Evolutionary conservation across 30 jellyfish, hydroid and myxozoan species (phyloP).

Genomic region (Hydractinia symbiolongicarpus): DNA sequence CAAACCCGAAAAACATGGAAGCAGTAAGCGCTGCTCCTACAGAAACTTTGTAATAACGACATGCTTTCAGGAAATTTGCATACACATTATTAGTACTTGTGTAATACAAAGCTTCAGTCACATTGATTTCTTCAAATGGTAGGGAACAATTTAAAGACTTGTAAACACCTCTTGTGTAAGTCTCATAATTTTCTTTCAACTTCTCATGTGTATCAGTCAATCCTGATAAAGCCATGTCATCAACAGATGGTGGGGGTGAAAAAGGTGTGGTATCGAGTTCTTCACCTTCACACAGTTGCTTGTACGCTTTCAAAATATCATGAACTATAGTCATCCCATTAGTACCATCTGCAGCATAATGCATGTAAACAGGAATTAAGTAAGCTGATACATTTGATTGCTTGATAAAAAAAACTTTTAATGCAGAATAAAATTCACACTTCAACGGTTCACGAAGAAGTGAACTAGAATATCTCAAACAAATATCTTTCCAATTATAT

Average conservation of each 20-base stretch:
- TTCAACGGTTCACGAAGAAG: neutral
- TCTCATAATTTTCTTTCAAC: neutral
- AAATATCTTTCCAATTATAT: neutral
- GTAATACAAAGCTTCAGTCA: slow-evolving; percentile 5
- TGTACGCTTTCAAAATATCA: neutral
- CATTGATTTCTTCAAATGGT: slow-evolving; percentile 2
- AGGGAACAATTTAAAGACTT: neutral
- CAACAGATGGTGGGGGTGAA: slow-evolving; percentile 9
- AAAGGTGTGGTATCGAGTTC: neutral
- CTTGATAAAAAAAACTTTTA: neutral
- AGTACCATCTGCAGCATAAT: slow-evolving; percentile 11
- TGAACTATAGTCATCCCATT: slow-evolving; percentile 9
- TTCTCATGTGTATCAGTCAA: neutral
- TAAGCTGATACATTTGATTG: neutral
- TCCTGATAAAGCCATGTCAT: neutral
- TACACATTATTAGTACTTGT: neutral
- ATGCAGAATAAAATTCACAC: neutral
- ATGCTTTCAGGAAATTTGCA: neutral
- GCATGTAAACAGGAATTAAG: neutral
- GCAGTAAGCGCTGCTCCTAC: slow-evolving; percentile 3
- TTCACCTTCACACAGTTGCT: neutral
- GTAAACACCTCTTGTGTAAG: neutral
- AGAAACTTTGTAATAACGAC: slow-evolving; percentile 3
- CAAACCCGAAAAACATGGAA: slow-evolving; percentile 10
- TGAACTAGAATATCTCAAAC: neutral